phyloP scores from a whole-genome alignment of 2,888 invertebrate species.

The Mongoloraphidia duomilia region DNA sequence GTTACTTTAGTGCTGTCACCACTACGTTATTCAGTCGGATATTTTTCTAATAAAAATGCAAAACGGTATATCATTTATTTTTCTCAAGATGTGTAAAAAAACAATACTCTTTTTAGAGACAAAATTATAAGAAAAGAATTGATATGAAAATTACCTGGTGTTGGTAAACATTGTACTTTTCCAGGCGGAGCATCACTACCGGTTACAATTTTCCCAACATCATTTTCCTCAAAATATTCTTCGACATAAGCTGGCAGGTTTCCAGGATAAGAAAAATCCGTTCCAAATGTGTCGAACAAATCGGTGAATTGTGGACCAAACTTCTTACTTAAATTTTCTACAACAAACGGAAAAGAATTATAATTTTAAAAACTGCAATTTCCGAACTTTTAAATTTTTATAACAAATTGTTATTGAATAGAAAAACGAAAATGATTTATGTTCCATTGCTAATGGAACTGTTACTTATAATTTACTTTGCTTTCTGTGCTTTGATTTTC shows the following conservation, averaged over 20 bases:
- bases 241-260: conserved; percentile 56
- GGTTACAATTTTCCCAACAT: conserved; percentile 26
- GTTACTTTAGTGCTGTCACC: too few relatives aligned
- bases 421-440: background rate
- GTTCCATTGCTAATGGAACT: background rate
- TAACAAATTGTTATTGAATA: background rate
- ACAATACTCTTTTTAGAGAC: too few relatives aligned
- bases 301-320: conserved; percentile 55
- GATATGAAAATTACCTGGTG: conserved; percentile 43
- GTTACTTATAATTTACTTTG: too few relatives aligned
- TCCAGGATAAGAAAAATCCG: conserved; percentile 54
- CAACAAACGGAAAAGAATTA: conserved; percentile 15
- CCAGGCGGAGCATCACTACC: conserved; percentile 26
- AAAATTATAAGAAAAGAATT: too few relatives aligned
- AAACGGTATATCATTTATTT: too few relatives aligned
- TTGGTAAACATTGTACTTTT: conserved; percentile 61
- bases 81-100: too few relatives aligned
- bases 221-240: conserved; percentile 55
- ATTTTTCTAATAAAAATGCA: too few relatives aligned
- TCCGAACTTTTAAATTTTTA: background rate
- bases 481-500: too few relatives aligned
- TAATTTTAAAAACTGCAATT: too few relatives aligned
- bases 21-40: too few relatives aligned
- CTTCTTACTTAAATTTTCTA: conserved; percentile 59
- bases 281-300: conserved; percentile 53